Evolutionary conservation across 2,113 vertebrate species (phyloP), one percentile per base, ranked within the genome.

Genomic region (Terrapene triunguis): DNA sequence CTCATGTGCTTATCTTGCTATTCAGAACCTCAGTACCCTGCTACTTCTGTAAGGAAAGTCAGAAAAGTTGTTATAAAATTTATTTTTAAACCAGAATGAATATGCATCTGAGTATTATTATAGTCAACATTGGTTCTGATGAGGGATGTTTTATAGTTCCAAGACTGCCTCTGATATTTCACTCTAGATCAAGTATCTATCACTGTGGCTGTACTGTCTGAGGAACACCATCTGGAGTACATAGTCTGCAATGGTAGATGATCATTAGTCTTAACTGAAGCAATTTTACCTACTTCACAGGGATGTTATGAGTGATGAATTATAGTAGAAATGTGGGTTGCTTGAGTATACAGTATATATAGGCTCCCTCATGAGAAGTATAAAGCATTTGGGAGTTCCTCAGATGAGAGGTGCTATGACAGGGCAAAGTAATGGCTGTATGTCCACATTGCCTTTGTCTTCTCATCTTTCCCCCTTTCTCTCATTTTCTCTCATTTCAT

Each of bases 231-330:
- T 48, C 80, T 87, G 89, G 47, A 85, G 72, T 50, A 84, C 47
- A n/a, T 92, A 72, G 35, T 79, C 88, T 84, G 80, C 80, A 82
- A 1, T 32, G 47, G 59, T 0, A 57, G 35, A 84, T 87, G 14
- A 93, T 82, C 81, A 82, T 53, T 76, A n/a, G 19, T 83, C 78
- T 88, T 84, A 50, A 93, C 78, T 57, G 89, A 93, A 93, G 50
- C 81, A 27, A 69, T 88, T 82, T 89, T 80, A 85, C 65, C 54
- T 44, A 51, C 85, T 51, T 82, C 78, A 76, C 50, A 51, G 83
- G 54, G 32, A 59, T 80, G 78, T 54, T 51, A 57, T 9, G 48
- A 88, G 47, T 47, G 85, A 82, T 3, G 47, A 62, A 59, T 1
- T 76, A 47, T 1, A 76, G 12, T 7, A 6, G 22, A 48, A 72